Evolutionary conservation across 2,797 vertebrate genomes (phyloP).

Genomic region (Smutsia temminckii): DNA sequence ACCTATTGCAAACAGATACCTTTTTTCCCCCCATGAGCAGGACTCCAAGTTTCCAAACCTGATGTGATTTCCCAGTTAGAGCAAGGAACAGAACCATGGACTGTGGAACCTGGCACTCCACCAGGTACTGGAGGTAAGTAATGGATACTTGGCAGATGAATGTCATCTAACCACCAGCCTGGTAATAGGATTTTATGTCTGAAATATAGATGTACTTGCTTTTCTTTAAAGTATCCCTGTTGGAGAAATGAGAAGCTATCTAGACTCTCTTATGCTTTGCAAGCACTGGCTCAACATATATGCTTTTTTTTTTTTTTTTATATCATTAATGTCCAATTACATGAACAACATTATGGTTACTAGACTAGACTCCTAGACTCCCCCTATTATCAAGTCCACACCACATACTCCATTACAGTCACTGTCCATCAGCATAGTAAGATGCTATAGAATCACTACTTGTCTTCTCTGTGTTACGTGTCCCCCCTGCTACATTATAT

Average conservation of each 20-base stretch:
- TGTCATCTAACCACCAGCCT: neutral
- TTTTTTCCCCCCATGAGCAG: slow-evolving; percentile 31
- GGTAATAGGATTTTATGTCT: neutral
- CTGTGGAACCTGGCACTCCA: slow-evolving; percentile 16
- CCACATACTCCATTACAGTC: too few relatives aligned
- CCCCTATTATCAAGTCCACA: too few relatives aligned
- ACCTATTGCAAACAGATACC: neutral
- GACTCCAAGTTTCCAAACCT: slow-evolving; percentile 78
- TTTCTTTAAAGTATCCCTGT: neutral
- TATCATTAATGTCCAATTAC: too few relatives aligned
- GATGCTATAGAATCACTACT: too few relatives aligned
- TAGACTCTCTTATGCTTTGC: neutral
- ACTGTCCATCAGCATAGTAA: too few relatives aligned
- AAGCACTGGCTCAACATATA: neutral
- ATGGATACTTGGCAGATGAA: neutral
- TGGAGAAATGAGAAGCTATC: neutral
- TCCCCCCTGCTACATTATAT: too few relatives aligned
- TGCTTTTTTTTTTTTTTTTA: neutral
- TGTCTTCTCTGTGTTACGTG: too few relatives aligned
- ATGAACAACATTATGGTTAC: too few relatives aligned
- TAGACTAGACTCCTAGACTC: too few relatives aligned
- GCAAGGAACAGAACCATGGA: slow-evolving; percentile 75
- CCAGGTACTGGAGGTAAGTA: slow-evolving; percentile 55
- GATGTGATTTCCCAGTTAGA: slow-evolving; percentile 78
- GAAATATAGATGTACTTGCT: neutral